Percentiles rank a stretch among this genome's conserved stretches.
phyloP scores from a whole-genome alignment of 2,888 invertebrate species.

The Margaritifera margaritifera region DNA sequence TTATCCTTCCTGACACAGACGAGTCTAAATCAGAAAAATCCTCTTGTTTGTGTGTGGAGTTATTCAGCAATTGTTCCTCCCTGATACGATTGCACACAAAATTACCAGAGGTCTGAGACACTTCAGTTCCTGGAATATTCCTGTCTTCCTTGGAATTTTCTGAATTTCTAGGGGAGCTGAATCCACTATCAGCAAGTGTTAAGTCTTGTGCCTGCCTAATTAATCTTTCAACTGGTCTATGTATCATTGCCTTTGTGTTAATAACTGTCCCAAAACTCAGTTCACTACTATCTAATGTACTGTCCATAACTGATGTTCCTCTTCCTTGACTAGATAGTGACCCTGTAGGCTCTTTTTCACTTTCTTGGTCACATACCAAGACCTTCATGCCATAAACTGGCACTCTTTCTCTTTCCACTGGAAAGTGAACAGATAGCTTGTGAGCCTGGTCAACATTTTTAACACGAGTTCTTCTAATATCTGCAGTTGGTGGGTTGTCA shows the following conservation, averaged over 20 bases:
- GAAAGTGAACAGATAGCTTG: too few relatives aligned
- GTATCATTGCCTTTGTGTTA: slow-evolving; percentile 15
- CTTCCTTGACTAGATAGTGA: slow-evolving; percentile 33
- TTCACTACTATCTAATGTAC: slow-evolving; percentile 47
- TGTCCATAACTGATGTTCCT: slow-evolving; percentile 28
- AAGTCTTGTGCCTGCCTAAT: slow-evolving; percentile 39
- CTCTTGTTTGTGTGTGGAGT: slow-evolving; percentile 27
- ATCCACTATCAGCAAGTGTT: slow-evolving; percentile 60
- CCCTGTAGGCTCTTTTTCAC: slow-evolving; percentile 24
- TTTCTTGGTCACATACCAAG: slow-evolving; percentile 19
- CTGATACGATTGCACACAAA: slow-evolving; percentile 41
- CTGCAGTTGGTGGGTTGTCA: too few relatives aligned
- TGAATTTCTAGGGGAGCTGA: slow-evolving; percentile 54
- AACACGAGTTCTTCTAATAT: too few relatives aligned
- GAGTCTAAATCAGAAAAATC: slow-evolving; percentile 28
- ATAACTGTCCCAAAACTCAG: slow-evolving; percentile 57
- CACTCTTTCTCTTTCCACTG: too few relatives aligned
- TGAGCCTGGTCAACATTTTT: too few relatives aligned
- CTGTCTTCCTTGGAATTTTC: slow-evolving; percentile 28
- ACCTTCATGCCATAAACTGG: too few relatives aligned
- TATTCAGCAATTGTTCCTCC: slow-evolving; percentile 16
- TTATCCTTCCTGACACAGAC: slow-evolving; percentile 18
- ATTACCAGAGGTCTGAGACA: slow-evolving; percentile 20
- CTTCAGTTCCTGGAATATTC: slow-evolving; percentile 20
- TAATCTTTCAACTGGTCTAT: slow-evolving; percentile 25